Base-by-base conservation (phyloP, 2,797 vertebrate species). In the Hipposideros larvatus region DNA sequence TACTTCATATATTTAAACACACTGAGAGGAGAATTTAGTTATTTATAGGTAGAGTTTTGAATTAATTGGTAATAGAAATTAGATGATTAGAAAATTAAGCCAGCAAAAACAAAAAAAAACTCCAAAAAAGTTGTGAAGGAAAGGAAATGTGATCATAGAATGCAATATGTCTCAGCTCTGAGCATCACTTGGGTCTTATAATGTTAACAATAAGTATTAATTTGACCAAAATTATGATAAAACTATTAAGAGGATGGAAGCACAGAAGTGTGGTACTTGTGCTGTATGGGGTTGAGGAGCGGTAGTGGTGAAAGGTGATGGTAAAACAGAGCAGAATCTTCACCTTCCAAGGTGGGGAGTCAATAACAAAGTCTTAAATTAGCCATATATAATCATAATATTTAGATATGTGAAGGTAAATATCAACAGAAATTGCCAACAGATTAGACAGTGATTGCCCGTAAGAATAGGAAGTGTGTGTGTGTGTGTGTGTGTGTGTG, bases 21-120 rank as follows among this genome's bases (percentile, higher is more conserved):
- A 68, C 3, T 2, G 1, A 82, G 7, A 91, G 24, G 53, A 71
- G 74, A 65, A 59, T 84, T 82, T 46, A 70, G 9, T 37, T 94
- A 77, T 91, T n/a, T 68, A 15, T 63, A 9, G 28, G 18, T 53
- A 95, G 34, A 71, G 34, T 80, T 65, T 87, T 26, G n/a, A 79
- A 87, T 53, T 11, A 46, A 75, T 68, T 83, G 46, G 8, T 59
- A 26, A 53, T 83, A 61, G 68, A 95, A 96, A n/a, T 74, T 63
- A 74, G n/a, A 84, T 86, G 46, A 61, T 59, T 55, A 43, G 65
- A 65, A 91, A 91, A 65, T 75, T 87, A 91, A 95, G n/a, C 22
- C 43, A 57, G 28, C 7, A 34, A 80, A 80, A 74, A 34, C 9
- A 90, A 55, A 9, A 51, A 79, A 41, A 48, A 95, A 71, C 2